Percentiles rank a stretch among this genome's conserved stretches.
phyloP scores from a whole-genome alignment of 35 echinoderm and acorn worm genomes.

The Eucidaris tribuloides region DNA sequence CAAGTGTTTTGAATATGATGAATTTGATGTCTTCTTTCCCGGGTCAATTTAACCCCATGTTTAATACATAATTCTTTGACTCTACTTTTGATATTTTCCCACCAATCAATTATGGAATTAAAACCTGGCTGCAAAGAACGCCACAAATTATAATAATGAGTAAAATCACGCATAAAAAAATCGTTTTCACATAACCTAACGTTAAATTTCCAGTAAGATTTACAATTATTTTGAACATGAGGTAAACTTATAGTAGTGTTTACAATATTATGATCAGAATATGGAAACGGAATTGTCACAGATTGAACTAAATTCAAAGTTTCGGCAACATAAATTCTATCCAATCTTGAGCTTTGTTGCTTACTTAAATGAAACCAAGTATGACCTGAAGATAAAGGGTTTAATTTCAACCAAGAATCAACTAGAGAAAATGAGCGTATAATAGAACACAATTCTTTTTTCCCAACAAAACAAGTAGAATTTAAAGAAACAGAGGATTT shows the following conservation, averaged over 20 bases:
- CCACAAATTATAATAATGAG: background rate
- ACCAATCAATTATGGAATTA: background rate
- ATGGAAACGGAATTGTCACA: background rate
- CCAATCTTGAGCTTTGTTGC: background rate
- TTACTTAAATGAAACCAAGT: background rate
- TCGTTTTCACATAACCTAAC: background rate
- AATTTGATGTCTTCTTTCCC: background rate
- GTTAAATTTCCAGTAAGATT: background rate
- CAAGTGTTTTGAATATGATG: background rate
- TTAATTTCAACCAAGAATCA: too few relatives aligned
- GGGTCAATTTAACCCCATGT: background rate
- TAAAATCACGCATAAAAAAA: background rate
- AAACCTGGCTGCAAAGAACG: background rate
- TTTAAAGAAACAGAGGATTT: background rate
- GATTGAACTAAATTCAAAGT: background rate
- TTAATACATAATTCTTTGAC: too few relatives aligned
- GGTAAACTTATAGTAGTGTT: background rate
- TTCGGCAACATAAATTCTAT: background rate
- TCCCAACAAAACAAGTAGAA: slow-evolving; percentile 9
- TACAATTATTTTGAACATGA: background rate
- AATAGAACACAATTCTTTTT: slow-evolving; percentile 1
- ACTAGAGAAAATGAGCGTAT: background rate
- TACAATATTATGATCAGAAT: background rate
- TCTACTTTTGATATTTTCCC: background rate
- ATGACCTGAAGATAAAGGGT: too few relatives aligned